These are phyloP conservation scores for Apomyelois bistriatella DNA, from an alignment of 2,888 invertebrate species.

Conservation along the genomic window DNA sequence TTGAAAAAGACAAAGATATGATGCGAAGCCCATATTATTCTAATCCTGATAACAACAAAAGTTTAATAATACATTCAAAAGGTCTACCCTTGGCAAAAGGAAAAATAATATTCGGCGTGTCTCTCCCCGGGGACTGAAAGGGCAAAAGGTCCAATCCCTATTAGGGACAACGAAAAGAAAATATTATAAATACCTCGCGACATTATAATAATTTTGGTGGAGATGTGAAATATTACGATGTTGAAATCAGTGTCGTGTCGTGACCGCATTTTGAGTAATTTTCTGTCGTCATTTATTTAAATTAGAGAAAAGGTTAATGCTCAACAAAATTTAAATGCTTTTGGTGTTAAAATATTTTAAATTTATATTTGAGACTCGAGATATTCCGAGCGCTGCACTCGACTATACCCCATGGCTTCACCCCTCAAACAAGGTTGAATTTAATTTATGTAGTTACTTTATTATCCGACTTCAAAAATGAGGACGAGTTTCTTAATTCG, in stretches of 20 bases:
- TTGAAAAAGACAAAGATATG: slow-evolving; percentile 34
- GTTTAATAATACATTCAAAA: slow-evolving; percentile 65
- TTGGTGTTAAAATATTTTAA: too few species aligned
- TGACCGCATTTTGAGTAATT: background rate
- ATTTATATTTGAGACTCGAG: too few species aligned
- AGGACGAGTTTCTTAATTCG: too few species aligned
- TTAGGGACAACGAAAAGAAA: slow-evolving; percentile 56
- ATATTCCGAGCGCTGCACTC: too few species aligned
- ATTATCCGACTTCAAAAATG: too few species aligned
- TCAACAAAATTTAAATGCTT: too few species aligned
- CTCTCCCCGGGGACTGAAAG: slow-evolving; percentile 55
- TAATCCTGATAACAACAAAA: slow-evolving; percentile 62
- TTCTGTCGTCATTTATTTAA: background rate
- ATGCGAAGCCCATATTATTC: slow-evolving; percentile 46
- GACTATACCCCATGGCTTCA: too few species aligned
- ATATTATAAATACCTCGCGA: slow-evolving; percentile 40
- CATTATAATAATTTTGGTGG: slow-evolving; percentile 8
- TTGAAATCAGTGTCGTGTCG: background rate
- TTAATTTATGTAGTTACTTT: too few species aligned
- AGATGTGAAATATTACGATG: background rate
- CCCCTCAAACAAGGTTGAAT: too few species aligned
- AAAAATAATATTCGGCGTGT: slow-evolving; percentile 61
- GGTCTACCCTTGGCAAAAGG: slow-evolving; percentile 49
- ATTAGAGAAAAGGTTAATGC: slow-evolving; percentile 9
- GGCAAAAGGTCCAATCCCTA: slow-evolving; percentile 62